A percentile compares a stretch with the other conserved stretches of the same genome.
Evolutionary conservation across 2,888 invertebrate genomes (phyloP).

Genomic region (Hypselothyrea guttata): DNA sequence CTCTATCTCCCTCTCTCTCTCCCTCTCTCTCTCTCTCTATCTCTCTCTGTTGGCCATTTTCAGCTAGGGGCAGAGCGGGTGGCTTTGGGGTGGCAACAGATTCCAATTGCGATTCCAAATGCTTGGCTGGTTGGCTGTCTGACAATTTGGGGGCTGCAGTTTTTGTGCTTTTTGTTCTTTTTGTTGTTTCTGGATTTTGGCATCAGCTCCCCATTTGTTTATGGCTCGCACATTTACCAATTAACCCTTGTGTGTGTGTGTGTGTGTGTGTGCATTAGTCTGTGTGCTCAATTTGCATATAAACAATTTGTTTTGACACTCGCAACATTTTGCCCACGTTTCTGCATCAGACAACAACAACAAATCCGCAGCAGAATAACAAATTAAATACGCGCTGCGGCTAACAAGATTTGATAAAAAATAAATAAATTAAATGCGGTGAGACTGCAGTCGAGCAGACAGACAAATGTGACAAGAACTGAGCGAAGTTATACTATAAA

Average conservation of each 20-base stretch:
- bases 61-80: neutral
- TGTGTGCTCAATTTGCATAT: conserved; percentile 43
- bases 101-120: conserved; percentile 43
- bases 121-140: conserved; percentile 38
- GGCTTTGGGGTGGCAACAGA: conserved; percentile 22
- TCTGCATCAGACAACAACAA: conserved; percentile 20
- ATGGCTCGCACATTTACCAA: conserved; percentile 51
- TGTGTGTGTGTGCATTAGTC: conserved; percentile 20
- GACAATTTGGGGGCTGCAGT: conserved; percentile 7
- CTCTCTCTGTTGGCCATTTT: too few species aligned
- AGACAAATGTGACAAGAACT: conserved; percentile 3
- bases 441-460: neutral
- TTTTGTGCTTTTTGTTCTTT: too few species aligned
- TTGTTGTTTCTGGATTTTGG: conserved; percentile 5
- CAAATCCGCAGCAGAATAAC: too few species aligned
- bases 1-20: too few species aligned
- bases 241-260: conserved; percentile 53
- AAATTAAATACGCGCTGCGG: conserved; percentile 36
- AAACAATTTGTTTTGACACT: conserved; percentile 65
- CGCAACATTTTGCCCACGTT: conserved; percentile 44
- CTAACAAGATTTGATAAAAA: conserved; percentile 20
- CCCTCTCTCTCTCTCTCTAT: too few species aligned
- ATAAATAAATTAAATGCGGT: neutral
- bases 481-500: too few species aligned
- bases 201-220: conserved; percentile 65